Conservation (phyloP, 2,888 invertebrate genomes). For the Xestobium rufovillosum region DNA sequence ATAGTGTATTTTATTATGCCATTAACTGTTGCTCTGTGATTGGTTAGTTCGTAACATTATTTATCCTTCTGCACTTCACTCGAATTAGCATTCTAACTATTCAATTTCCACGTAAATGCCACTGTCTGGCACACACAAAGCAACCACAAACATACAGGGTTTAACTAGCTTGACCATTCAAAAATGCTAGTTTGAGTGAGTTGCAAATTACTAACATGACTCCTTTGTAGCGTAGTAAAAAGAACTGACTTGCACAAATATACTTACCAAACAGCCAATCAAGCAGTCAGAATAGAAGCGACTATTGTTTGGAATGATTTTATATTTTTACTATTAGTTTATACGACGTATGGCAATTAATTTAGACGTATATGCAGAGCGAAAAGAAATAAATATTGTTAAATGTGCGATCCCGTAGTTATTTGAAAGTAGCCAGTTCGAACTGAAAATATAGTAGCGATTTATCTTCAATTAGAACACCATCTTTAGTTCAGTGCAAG, state of each 20-base stretch:
- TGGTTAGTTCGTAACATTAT: too few relatives aligned
- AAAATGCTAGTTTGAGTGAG: too few relatives aligned
- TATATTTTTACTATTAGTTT: constrained; percentile 22
- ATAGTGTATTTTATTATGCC: background rate
- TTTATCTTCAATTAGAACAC: constrained; percentile 26
- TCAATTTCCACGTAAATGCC: too few relatives aligned
- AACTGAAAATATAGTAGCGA: constrained; percentile 30
- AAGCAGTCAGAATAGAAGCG: constrained; percentile 34
- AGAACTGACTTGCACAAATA: constrained; percentile 21
- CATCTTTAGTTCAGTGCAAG: constrained; percentile 35
- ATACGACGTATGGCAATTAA: constrained; percentile 28
- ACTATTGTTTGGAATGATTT: constrained; percentile 22
- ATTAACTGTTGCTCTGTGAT: background rate
- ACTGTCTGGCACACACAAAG: too few relatives aligned
- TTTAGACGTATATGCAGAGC: constrained; percentile 33
- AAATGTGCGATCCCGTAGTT: constrained; percentile 42
- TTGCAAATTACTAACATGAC: constrained; percentile 14
- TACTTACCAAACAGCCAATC: constrained; percentile 36
- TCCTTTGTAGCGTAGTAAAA: constrained; percentile 22
- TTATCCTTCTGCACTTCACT: too few relatives aligned
- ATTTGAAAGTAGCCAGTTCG: constrained; percentile 38
- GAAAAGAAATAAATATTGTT: constrained; percentile 35
- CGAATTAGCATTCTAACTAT: constrained; percentile 2
- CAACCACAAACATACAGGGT: too few relatives aligned
- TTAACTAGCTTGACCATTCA: too few relatives aligned